Evolutionary conservation across 2,888 invertebrate species (phyloP).

Genomic region (Hedychridium roseum): DNA sequence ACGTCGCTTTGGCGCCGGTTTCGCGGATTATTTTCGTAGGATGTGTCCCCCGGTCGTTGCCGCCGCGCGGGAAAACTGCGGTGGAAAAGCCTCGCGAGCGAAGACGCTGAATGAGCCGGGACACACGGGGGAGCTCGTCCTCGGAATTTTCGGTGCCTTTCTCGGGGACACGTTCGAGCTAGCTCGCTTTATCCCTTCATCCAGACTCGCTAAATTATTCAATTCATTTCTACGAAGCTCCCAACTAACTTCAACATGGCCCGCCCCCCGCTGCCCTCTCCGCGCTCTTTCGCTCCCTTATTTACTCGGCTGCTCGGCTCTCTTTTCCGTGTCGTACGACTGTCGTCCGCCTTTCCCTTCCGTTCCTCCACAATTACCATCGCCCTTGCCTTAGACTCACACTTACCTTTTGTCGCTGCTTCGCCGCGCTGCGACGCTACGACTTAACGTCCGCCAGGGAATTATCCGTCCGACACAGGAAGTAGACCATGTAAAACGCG

Average conservation of each 20-base stretch:
- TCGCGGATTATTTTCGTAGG: slow-evolving; percentile 25
- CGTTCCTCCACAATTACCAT: slow-evolving; percentile 2
- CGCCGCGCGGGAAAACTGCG: slow-evolving; percentile 18
- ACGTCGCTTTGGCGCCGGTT: not conserved
- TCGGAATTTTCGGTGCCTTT: slow-evolving; percentile 28
- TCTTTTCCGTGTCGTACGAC: too few species aligned
- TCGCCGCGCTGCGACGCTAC: slow-evolving; percentile 11
- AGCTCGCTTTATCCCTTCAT: slow-evolving; percentile 34
- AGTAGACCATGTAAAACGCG: slow-evolving; percentile 24
- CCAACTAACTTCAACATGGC: slow-evolving; percentile 30
- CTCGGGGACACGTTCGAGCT: slow-evolving; percentile 28
- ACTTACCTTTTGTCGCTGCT: slow-evolving; percentile 24
- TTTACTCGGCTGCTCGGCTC: too few species aligned
- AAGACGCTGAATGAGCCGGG: slow-evolving; percentile 18
- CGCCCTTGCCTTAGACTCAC: slow-evolving; percentile 19
- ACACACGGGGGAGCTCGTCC: slow-evolving; percentile 21
- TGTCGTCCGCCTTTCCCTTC: not conserved
- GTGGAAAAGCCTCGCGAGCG: slow-evolving; percentile 7
- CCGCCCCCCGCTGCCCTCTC: not conserved
- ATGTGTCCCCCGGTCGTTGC: slow-evolving; percentile 9
- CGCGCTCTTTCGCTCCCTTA: too few species aligned
- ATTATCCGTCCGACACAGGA: slow-evolving; percentile 6
- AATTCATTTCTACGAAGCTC: slow-evolving; percentile 39
- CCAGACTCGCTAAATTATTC: slow-evolving; percentile 42
- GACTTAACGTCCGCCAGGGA: slow-evolving; percentile 7